A percentile compares a stretch with the other conserved stretches of the same genome.
Evolutionary conservation across 1,140 invertebrate species (phyloP).

Genomic region (Saxidomus purpurata): DNA sequence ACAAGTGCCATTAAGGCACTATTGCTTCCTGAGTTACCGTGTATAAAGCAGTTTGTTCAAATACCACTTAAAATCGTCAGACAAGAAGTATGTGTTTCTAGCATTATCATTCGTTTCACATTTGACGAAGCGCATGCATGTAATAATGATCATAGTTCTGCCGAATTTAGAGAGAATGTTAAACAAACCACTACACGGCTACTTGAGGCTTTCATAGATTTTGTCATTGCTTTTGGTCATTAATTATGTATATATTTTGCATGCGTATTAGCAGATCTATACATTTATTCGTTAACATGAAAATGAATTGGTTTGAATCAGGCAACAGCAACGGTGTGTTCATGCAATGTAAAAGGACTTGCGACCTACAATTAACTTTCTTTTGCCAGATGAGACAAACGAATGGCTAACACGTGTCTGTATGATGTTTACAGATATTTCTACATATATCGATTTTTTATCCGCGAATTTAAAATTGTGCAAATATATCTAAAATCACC

Average conservation of each 20-base stretch:
- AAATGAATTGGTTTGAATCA: too few species aligned
- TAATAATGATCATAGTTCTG: conserved; percentile 9
- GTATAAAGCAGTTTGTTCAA: conserved; percentile 2
- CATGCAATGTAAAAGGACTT: too few species aligned
- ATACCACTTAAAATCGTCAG: conserved; percentile 10
- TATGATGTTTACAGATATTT: too few species aligned
- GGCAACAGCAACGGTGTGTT: too few species aligned
- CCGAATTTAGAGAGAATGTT: neutral
- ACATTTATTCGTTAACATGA: too few species aligned
- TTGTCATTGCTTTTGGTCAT: conserved; percentile 5
- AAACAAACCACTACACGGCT: neutral
- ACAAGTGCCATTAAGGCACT: conserved; percentile 37
- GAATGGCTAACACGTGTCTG: too few species aligned
- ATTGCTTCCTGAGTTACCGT: conserved; percentile 50
- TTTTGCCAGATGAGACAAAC: too few species aligned
- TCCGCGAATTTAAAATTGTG: too few species aligned
- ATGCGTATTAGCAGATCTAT: neutral
- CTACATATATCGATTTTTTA: too few species aligned
- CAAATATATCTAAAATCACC: too few species aligned
- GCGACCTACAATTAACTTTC: too few species aligned
- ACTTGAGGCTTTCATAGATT: conserved; percentile 20
- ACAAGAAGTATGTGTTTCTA: neutral
- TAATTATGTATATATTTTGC: conserved; percentile 4
- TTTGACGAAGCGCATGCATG: conserved; percentile 30
- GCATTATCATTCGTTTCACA: conserved; percentile 57